phyloP scores from a whole-genome alignment of 2,113 vertebrate genomes.

The Hymenochirus boettgeri region DNA sequence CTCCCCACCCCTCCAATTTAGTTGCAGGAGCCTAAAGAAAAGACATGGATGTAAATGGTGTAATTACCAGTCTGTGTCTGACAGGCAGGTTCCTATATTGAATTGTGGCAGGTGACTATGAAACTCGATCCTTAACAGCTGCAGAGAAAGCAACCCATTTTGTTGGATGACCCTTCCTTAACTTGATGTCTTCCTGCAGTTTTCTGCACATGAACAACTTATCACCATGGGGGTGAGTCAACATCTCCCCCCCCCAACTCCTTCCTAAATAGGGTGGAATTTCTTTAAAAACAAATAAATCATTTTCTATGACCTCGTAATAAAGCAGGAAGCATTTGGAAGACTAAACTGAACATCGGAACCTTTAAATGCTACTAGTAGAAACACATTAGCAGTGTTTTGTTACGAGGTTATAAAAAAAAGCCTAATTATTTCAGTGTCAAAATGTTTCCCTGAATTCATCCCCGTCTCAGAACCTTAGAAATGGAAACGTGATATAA shows the following conservation, averaged over 20 bases:
- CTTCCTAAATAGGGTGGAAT: constrained; percentile 16
- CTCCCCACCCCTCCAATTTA: too few species aligned
- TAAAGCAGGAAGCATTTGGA: constrained; percentile 5
- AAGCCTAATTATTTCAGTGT: constrained; percentile 41
- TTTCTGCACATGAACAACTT: constrained; percentile 38
- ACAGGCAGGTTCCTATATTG: constrained; percentile 63
- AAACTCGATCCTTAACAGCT: constrained; percentile 81
- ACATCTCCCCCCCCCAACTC: background rate
- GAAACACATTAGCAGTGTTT: constrained; percentile 1
- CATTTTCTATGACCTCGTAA: constrained; percentile 17
- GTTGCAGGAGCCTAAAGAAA: too few species aligned
- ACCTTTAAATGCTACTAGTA: background rate
- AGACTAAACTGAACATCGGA: constrained; percentile 1
- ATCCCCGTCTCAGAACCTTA: constrained; percentile 13
- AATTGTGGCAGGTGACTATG: constrained; percentile 67
- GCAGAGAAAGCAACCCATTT: constrained; percentile 50
- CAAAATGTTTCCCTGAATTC: constrained; percentile 33
- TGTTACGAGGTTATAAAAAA: constrained; percentile 22
- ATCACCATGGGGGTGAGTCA: fast-evolving
- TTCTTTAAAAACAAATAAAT: constrained; percentile 19
- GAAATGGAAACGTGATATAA: constrained; percentile 29
- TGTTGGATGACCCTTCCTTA: constrained; percentile 47
- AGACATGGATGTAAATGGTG: constrained; percentile 55
- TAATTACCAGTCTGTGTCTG: constrained; percentile 59
- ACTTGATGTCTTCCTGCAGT: constrained; percentile 44